A percentile compares a stretch with the other conserved stretches of the same genome.
Conservation (phyloP, 1,140 invertebrate genomes). For the Drusus annulatus region DNA sequence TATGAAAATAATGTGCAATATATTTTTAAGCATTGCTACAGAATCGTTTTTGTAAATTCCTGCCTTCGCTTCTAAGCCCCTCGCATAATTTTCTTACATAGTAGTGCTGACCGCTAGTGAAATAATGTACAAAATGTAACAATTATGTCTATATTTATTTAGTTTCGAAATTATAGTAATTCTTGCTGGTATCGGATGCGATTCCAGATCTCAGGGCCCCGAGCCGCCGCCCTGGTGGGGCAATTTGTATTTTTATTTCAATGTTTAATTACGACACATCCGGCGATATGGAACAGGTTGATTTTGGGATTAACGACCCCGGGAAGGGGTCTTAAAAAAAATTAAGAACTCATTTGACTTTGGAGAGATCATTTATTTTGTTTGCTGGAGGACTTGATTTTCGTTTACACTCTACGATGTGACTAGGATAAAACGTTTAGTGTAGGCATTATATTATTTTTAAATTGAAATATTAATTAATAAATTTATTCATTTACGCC, state of each 20-base stretch:
- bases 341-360: background rate
- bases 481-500: too few relatives aligned
- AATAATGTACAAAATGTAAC: too few relatives aligned
- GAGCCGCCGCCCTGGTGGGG: background rate
- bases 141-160: background rate
- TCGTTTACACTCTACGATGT: too few relatives aligned
- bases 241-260: conserved; percentile 11
- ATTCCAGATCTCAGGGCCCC: background rate
- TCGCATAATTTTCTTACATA: too few relatives aligned
- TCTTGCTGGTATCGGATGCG: background rate
- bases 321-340: background rate
- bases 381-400: background rate
- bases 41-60: too few relatives aligned
- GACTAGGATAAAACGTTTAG: too few relatives aligned
- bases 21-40: too few relatives aligned
- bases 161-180: background rate
- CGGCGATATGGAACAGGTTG: background rate
- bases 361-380: background rate
- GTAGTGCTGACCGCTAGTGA: too few relatives aligned
- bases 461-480: too few relatives aligned
- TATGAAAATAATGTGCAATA: too few relatives aligned
- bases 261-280: conserved; percentile 16
- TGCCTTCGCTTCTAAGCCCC: too few relatives aligned
- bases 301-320: background rate
- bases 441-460: too few relatives aligned